Base-by-base conservation (phyloP, 1,140 invertebrate genomes). In the Zaprionus kolodkinae region DNA sequence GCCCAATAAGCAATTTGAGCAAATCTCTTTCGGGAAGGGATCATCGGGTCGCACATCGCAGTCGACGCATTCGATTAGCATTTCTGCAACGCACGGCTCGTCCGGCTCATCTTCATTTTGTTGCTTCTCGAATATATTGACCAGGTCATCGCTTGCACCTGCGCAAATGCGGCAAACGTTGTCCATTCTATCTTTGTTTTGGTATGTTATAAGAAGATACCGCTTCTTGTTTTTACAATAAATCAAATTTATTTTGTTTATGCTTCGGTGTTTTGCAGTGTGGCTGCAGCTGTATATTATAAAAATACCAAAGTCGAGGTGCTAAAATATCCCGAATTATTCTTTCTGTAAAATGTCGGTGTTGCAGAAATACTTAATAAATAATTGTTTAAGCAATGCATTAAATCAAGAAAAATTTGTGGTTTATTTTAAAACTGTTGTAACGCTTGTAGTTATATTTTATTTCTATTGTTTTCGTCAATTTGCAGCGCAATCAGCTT, bases 21-120 rank as follows among this genome's bases (percentile, higher is more conserved):
- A 72, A 6, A 66, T 66, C 12, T 35, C 12, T 5, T 66, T 59
- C 7, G 70, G 55, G 10, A 72, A 65, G n/a, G 52, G 40, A 57
- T 71, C 68, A 30, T 71, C 52, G 11, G 11, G 30, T 1, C 17
- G 38, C 4, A 64, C 17, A 3, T 45, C 11, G 1, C 50, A 55
- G 38, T 56, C 50, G 11, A 64, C 54, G 40, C 60, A 71, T 36
- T 71, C 68, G 38, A 35, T 64, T 0, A 71, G 52, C 69, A 71
- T 71, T 0, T 71, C 61, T 12, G 61, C 61, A 9, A 56, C 40
- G 25, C 74, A 61, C 59, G 50, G 54, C 54, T 57, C 56, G 10
- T 69, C 45, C n/a, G 40, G n/a, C 15, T 54, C 57, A 30, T 27
- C 62, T 45, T 15, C 40, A 13, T 27, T 35, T 25, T 65, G 33